phyloP scores from a whole-genome alignment of 2,888 invertebrate genomes.

The Mayetiola destructor region DNA sequence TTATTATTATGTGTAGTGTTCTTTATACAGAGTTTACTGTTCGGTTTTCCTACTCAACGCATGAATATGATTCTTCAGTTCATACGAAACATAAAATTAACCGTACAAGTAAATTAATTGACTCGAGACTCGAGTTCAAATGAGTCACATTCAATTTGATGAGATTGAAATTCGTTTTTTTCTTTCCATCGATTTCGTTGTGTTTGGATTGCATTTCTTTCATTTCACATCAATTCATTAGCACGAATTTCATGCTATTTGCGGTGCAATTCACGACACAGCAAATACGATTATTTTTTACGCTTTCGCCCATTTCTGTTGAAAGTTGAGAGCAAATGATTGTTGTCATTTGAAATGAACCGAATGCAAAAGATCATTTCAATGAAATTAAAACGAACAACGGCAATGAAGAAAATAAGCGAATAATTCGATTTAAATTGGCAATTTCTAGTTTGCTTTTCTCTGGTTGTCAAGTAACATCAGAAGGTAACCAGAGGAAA shows the following conservation, averaged over 20 bases:
- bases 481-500: too few relatives aligned
- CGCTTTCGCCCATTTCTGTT: slow-evolving; percentile 5
- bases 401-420: not conserved
- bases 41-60: not conserved
- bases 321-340: not conserved
- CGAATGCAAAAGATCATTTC: not conserved
- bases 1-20: too few relatives aligned
- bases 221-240: not conserved
- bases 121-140: slow-evolving; percentile 6
- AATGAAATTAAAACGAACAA: not conserved
- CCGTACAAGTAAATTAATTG: not conserved
- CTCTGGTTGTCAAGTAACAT: not conserved
- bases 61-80: not conserved
- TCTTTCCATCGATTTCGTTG: not conserved
- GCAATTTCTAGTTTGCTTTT: not conserved
- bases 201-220: not conserved
- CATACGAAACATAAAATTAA: not conserved
- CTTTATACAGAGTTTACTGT: not conserved
- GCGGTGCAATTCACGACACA: not conserved
- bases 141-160: not conserved
- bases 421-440: slow-evolving; percentile 12
- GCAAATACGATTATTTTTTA: not conserved
- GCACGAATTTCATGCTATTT: not conserved
- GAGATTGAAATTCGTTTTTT: not conserved
- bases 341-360: not conserved